Evolutionary conservation across 2,797 vertebrate species (phyloP), one percentile per base, ranked within the genome.

Genomic region (Eleutherodactylus coqui): DNA sequence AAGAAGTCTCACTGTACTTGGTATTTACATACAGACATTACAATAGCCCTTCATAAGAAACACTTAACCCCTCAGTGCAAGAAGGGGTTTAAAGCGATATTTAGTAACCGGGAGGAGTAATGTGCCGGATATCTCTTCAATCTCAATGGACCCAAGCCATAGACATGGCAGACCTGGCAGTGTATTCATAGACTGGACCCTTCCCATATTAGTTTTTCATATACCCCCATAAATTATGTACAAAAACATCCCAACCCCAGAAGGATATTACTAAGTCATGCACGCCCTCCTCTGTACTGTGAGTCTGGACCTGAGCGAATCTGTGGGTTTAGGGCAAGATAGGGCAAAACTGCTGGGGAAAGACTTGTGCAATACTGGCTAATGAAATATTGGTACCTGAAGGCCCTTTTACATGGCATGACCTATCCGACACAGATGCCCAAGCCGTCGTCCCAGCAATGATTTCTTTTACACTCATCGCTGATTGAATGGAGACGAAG

Each of bases 1-100:
- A 17, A 73, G 55, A 47, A 9, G 27, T 45, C 41, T 49, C n/a
- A 41, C 49, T 19, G 16, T 19, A 32, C 1, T 14, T 5, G 27
- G 5, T 38, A 24, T 5, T 38, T 27, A 36, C 34, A 72, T 38
- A 34, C 24, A 70, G 67, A 82, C 47, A 83, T 29, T 60, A 58
- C 81, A 58, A 60, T 87, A 87, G 86, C 86, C 86, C 86, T 87
- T 87, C 53, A 73, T 70, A 79, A 49, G 10, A 79, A 43, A 24
- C 29, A n/a, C 32, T 36, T n/a, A 58, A 6, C 45, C 58, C 62
- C 38, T 78, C 5, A 6, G 17, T 80, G 51, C 64, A 34, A 13
- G 21, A 24, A 17, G 47, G 51, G 49, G 24, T 11, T 62, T 45
- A 43, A 27, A 79, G 27, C n/a, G 7, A 45, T 43, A 14, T 34